Conservation (phyloP, 2,888 invertebrate species). For the Podabrus alpinus region DNA sequence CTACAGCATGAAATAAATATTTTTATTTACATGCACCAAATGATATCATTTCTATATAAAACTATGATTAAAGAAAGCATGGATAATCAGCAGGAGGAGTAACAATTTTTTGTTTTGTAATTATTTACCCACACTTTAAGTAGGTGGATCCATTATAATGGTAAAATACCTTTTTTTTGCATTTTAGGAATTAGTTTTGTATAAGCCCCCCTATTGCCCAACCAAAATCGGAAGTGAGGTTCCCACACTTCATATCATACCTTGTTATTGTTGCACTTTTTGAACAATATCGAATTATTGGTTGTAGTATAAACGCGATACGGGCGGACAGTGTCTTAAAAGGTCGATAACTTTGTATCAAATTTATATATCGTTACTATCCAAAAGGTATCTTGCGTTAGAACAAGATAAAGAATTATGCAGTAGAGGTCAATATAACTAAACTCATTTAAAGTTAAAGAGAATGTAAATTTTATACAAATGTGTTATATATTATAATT, state of each 20-base stretch:
- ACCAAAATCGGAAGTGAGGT: neutral
- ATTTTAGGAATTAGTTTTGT: neutral
- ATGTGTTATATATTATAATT: neutral
- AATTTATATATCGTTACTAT: neutral
- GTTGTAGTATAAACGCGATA: neutral
- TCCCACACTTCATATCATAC: too few relatives aligned
- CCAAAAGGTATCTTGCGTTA: neutral
- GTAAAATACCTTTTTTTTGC: neutral
- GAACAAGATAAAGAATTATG: neutral
- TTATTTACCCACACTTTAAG: neutral
- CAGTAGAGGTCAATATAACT: slow-evolving; percentile 1
- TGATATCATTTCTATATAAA: slow-evolving; percentile 33
- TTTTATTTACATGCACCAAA: slow-evolving; percentile 21
- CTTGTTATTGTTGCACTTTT: neutral
- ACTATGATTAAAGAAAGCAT: slow-evolving; percentile 16
- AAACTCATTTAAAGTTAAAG: neutral
- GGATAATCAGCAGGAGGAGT: neutral
- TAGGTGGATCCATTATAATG: neutral
- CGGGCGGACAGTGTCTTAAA: neutral
- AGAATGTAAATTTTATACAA: slow-evolving; percentile 1
- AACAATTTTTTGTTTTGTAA: neutral
- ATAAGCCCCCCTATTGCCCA: neutral
- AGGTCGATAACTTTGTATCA: neutral
- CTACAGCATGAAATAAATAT: slow-evolving; percentile 17
- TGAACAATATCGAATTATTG: neutral